Conservation (phyloP, 1,140 invertebrate species). For the Drosophila ohnishii region DNA sequence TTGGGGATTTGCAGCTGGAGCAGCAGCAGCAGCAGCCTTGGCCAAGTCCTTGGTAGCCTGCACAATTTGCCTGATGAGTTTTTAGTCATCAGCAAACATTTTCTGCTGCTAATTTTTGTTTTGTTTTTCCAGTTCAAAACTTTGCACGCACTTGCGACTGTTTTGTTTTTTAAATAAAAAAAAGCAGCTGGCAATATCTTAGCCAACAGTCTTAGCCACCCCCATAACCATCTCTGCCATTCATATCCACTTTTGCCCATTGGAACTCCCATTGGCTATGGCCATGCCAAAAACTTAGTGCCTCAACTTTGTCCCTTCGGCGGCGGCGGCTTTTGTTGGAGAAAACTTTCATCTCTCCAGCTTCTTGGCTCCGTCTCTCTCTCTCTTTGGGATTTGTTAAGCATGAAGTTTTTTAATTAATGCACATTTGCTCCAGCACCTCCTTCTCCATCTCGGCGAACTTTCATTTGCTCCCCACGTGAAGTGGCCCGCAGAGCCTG, state of each 20-base stretch:
- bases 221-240: background rate
- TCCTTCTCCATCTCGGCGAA: background rate
- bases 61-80: slow-evolving; percentile 70
- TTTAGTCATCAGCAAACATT: slow-evolving; percentile 39
- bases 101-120: slow-evolving; percentile 1
- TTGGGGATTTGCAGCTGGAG: background rate
- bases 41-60: slow-evolving; percentile 9
- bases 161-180: background rate
- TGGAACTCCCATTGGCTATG: slow-evolving; percentile 6
- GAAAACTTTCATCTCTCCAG: slow-evolving; percentile 21
- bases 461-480: slow-evolving; percentile 9
- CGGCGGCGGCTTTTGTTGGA: slow-evolving; percentile 24
- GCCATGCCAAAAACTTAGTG: slow-evolving; percentile 7
- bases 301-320: slow-evolving; percentile 31
- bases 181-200: background rate
- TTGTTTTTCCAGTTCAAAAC: background rate
- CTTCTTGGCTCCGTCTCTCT: background rate
- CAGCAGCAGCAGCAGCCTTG: background rate
- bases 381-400: slow-evolving; percentile 24
- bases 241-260: background rate
- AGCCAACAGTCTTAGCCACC: background rate
- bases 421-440: slow-evolving; percentile 18
- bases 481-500: slow-evolving; percentile 11
- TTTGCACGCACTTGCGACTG: background rate
- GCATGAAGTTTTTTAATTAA: slow-evolving; percentile 55